A percentile compares a stretch with the other conserved stretches of the same genome.
Evolutionary conservation across 2,888 invertebrate genomes (phyloP).

Genomic region (Chydorus sphaericus): DNA sequence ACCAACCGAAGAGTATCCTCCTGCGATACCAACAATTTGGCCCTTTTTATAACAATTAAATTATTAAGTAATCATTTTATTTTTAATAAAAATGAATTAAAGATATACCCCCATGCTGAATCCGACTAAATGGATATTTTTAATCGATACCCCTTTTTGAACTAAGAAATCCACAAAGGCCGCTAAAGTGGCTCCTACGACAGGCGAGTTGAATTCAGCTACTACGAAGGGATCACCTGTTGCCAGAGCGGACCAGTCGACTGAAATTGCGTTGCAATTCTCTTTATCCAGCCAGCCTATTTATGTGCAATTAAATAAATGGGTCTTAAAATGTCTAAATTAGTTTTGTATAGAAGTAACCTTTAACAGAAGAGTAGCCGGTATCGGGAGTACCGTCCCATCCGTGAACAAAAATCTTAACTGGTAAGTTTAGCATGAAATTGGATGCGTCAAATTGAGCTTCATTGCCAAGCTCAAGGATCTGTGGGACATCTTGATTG

Average conservation of each 20-base stretch:
- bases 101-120: slow-evolving; percentile 39
- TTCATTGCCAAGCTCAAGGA: neutral
- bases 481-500: neutral
- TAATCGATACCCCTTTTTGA: slow-evolving; percentile 38
- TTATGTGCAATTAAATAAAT: no score
- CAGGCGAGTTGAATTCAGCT: slow-evolving; percentile 40
- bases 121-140: slow-evolving; percentile 42
- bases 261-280: slow-evolving; percentile 41
- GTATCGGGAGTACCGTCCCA: neutral
- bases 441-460: neutral
- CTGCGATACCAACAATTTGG: neutral
- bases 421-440: neutral
- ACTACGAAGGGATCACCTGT: slow-evolving; percentile 48
- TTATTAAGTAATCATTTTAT: no score
- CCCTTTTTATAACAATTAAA: no score
- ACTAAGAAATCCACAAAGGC: slow-evolving; percentile 43
- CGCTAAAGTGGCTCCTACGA: slow-evolving; percentile 42
- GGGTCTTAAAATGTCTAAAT: no score
- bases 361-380: neutral
- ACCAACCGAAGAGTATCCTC: neutral
- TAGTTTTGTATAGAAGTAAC: neutral
- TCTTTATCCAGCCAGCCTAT: slow-evolving; percentile 40
- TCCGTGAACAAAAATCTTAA: neutral
- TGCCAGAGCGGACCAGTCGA: slow-evolving; percentile 40
- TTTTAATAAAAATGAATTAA: no score